phyloP scores from a whole-genome alignment of 2,113 vertebrate species.

The Podiceps cristatus region DNA sequence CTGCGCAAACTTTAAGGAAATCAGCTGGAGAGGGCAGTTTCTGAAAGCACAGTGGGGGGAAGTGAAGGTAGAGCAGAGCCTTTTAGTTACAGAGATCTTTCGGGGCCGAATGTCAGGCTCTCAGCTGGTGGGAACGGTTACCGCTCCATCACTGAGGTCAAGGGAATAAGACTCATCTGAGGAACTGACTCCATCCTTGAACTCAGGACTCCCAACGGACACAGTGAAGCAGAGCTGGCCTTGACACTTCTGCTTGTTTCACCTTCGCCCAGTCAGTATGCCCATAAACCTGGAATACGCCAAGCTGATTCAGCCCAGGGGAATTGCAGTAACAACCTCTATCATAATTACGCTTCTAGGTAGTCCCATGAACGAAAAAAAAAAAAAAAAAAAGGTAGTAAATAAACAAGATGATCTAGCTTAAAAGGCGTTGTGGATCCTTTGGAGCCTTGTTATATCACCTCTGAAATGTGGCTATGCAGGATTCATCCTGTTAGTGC shows the following conservation, averaged over 20 bases:
- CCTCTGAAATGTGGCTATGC: background rate
- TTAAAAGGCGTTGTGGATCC: background rate
- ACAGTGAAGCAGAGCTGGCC: background rate
- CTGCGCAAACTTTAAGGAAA: background rate
- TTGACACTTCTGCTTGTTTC: background rate
- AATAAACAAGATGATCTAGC: conserved; percentile 21
- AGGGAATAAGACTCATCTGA: background rate
- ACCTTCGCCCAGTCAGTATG: background rate
- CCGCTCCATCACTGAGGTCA: background rate
- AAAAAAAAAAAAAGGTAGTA: background rate
- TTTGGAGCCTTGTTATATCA: conserved; percentile 8
- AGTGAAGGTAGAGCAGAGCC: background rate
- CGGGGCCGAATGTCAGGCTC: background rate
- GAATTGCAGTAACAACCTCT: background rate
- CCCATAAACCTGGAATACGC: background rate
- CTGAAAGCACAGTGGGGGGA: background rate
- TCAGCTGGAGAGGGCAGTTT: background rate
- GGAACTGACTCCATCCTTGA: background rate
- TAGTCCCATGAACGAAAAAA: background rate
- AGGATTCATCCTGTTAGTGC: background rate
- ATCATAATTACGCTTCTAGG: background rate
- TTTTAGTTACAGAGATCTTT: background rate
- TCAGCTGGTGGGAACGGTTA: background rate
- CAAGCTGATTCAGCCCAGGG: background rate
- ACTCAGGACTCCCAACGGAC: background rate